These are phyloP conservation scores for Dicranocentrus wangi DNA, from an alignment of 2,888 invertebrate genomes.

Conservation along the genomic window DNA sequence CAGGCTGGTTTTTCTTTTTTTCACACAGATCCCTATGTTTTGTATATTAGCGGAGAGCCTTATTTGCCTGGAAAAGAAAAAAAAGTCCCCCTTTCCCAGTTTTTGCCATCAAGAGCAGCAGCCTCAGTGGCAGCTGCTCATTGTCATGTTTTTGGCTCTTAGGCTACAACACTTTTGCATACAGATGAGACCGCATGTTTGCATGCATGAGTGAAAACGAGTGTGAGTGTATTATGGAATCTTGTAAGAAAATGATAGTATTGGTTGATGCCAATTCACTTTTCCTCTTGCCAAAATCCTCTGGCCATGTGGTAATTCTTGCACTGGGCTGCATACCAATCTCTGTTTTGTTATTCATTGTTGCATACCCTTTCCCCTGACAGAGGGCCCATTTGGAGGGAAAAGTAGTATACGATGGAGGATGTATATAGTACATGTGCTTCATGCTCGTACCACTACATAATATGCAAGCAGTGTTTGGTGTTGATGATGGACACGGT, in stretches of 20 bases:
- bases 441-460: too few species aligned
- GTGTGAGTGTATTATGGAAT: conserved; percentile 48
- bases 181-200: conserved; percentile 67
- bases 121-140: conserved; percentile 59
- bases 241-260: conserved; percentile 64
- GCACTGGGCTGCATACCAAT: conserved; percentile 33
- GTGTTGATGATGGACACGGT: too few species aligned
- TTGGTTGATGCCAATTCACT: conserved; percentile 65
- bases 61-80: conserved; percentile 28
- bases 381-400: too few species aligned
- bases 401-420: too few species aligned
- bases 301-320: conserved; percentile 65
- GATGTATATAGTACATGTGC: too few species aligned
- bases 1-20: too few species aligned
- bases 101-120: conserved; percentile 15
- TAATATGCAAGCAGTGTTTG: too few species aligned
- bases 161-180: conserved; percentile 58
- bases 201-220: conserved; percentile 64
- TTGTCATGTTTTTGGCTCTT: conserved; percentile 60
- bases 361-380: too few species aligned
- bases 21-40: too few species aligned
- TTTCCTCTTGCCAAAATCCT: conserved; percentile 63
- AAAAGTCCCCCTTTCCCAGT: background rate
- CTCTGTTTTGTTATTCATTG: conserved; percentile 4
- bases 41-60: too few species aligned